Percentiles rank a stretch among this genome's conserved stretches.
Conservation (phyloP, 2,113 vertebrate genomes). For the Capra hircus region DNA sequence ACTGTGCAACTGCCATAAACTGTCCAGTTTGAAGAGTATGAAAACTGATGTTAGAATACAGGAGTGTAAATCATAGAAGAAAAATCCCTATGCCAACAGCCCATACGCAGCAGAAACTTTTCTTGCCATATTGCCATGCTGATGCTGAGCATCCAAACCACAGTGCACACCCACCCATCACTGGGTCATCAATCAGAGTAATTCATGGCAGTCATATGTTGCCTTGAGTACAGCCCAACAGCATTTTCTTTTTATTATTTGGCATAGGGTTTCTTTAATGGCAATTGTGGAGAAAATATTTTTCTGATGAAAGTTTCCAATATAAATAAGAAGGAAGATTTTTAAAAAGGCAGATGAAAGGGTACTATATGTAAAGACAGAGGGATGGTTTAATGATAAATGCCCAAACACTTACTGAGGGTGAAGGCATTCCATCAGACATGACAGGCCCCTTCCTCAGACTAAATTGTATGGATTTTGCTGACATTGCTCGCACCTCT, state of each 20-base stretch:
- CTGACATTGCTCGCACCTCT: neutral
- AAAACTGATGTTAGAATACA: neutral
- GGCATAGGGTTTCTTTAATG: neutral
- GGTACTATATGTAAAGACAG: neutral
- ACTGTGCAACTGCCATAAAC: neutral
- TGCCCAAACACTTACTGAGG: neutral
- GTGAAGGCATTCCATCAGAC: neutral
- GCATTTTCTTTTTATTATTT: neutral
- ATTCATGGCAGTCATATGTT: neutral
- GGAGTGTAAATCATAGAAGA: neutral
- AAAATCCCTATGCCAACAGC: neutral
- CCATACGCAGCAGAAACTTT: neutral
- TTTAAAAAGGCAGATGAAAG: neutral
- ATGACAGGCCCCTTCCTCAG: neutral
- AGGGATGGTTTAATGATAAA: neutral
- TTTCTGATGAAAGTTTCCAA: neutral
- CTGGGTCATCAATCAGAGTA: neutral
- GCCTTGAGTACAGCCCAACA: neutral
- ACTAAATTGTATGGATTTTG: neutral
- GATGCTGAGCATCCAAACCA: neutral
- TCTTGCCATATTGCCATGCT: neutral
- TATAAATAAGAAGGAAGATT: neutral
- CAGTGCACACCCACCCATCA: rapidly evolving
- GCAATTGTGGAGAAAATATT: neutral
- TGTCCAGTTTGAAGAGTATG: neutral